phyloP scores from a whole-genome alignment of 2,888 invertebrate genomes.

The Yponomeuta plumbellus region DNA sequence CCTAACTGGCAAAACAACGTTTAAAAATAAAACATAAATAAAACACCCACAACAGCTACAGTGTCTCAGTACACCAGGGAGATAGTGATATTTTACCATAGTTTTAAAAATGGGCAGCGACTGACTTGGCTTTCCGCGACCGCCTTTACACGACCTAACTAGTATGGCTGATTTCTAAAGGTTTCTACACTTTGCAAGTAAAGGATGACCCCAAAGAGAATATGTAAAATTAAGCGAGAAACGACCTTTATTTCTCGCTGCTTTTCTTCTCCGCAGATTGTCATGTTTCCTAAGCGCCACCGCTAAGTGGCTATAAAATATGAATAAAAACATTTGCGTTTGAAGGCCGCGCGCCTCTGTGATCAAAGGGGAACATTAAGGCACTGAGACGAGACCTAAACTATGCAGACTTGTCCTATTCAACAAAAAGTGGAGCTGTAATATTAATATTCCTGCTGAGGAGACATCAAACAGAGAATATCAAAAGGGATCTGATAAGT shows the following conservation, averaged over 20 bases:
- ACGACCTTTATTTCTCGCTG: neutral
- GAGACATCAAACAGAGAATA: conserved; percentile 7
- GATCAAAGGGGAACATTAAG: neutral
- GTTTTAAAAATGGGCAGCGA: no score
- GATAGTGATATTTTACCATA: no score
- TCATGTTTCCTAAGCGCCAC: neutral
- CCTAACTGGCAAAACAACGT: no score
- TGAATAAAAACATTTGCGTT: neutral
- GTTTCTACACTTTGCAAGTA: neutral
- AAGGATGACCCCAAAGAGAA: no score
- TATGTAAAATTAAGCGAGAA: neutral
- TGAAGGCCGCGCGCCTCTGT: neutral
- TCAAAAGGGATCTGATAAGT: conserved; percentile 13
- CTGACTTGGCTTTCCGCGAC: no score
- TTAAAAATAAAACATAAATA: no score
- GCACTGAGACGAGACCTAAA: neutral
- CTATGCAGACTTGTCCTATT: neutral
- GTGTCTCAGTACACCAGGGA: no score
- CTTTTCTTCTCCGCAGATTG: neutral
- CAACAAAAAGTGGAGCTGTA: neutral
- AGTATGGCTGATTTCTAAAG: neutral
- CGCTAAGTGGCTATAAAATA: neutral
- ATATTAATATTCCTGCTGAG: conserved; percentile 7
- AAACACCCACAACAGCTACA: no score
- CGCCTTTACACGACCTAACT: neutral